phyloP scores from a whole-genome alignment of 2,797 vertebrate genomes.

The Euthynnus affinis region DNA sequence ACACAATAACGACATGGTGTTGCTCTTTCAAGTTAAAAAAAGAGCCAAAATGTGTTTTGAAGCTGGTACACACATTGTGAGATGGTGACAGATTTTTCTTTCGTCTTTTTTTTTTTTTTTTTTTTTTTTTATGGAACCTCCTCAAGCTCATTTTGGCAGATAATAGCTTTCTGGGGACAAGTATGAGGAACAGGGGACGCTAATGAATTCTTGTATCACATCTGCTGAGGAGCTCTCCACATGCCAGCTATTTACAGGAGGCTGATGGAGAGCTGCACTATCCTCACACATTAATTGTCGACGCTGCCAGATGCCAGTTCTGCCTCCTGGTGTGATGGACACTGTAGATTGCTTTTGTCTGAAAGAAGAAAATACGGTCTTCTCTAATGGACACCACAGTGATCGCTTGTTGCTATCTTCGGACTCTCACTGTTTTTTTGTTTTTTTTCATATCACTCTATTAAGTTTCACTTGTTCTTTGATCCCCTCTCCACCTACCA shows the following conservation, averaged over 20 bases:
- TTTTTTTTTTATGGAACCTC: slow-evolving; percentile 27
- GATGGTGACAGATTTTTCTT: slow-evolving; percentile 8
- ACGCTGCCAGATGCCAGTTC: slow-evolving; percentile 76
- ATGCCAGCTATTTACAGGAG: slow-evolving; percentile 80
- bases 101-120: not conserved
- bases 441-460: slow-evolving; percentile 26
- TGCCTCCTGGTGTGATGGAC: slow-evolving; percentile 70
- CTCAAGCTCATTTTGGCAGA: slow-evolving; percentile 51
- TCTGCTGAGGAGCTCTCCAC: slow-evolving; percentile 80
- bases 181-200: slow-evolving; percentile 71
- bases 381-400: slow-evolving; percentile 34
- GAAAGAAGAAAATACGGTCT: slow-evolving; percentile 47
- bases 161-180: slow-evolving; percentile 80
- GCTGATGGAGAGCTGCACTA: slow-evolving; percentile 76
- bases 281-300: slow-evolving; percentile 80
- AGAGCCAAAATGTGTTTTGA: slow-evolving; percentile 16
- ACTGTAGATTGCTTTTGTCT: slow-evolving; percentile 69
- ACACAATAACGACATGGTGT: slow-evolving; percentile 4
- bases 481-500: slow-evolving; percentile 1
- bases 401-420: slow-evolving; percentile 23
- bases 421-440: not conserved
- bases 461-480: slow-evolving; percentile 15
- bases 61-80: slow-evolving; percentile 16
- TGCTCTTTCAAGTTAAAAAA: slow-evolving; percentile 10
- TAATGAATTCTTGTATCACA: slow-evolving; percentile 82